Conservation (phyloP, 2,113 vertebrate species). For the Paradoxurus hermaphroditus region DNA sequence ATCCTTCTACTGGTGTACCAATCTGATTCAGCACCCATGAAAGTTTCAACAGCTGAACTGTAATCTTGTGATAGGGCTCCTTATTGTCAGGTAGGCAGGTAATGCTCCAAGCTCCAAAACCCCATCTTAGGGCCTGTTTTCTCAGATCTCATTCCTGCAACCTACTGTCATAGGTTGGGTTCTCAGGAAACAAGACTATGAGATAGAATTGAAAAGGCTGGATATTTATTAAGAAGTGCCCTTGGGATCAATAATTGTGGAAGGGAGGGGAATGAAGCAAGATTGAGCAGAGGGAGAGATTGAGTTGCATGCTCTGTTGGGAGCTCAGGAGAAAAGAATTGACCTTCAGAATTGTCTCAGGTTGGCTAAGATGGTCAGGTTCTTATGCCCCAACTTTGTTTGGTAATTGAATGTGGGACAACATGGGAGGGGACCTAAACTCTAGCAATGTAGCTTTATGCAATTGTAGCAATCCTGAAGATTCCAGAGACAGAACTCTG, state of each 20-base stretch:
- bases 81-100: neutral
- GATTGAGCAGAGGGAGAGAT: neutral
- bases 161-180: neutral
- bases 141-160: neutral
- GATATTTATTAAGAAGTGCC: neutral
- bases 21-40: neutral
- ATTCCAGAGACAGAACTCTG: neutral
- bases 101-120: neutral
- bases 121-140: neutral
- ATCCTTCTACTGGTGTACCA: neutral
- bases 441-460: neutral
- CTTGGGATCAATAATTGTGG: neutral
- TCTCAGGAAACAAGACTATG: neutral
- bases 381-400: neutral
- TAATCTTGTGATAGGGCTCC: neutral
- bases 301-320: neutral
- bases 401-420: neutral
- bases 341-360: neutral
- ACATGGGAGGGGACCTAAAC: neutral
- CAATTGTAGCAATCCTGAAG: neutral
- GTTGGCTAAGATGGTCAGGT: neutral
- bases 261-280: neutral
- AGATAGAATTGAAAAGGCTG: neutral
- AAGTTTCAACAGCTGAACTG: conserved; percentile 2
- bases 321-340: neutral